Evolutionary conservation across 2,113 vertebrate species (phyloP), one percentile per base, ranked within the genome.

Genomic region (Malurus alboscapulatus): DNA sequence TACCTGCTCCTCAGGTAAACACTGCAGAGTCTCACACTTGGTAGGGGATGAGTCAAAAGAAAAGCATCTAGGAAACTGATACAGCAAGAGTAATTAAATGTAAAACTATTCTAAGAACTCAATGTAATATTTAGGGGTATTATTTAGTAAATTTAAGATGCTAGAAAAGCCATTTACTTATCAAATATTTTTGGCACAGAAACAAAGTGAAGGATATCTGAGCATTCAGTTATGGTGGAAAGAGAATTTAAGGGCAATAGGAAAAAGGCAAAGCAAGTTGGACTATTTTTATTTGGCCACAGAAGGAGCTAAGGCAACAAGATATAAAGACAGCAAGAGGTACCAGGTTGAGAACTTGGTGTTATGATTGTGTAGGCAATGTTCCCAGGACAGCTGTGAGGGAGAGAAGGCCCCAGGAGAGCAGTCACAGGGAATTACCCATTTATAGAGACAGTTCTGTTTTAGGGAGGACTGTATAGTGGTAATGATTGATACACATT

Each of bases 1-100:
- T 75, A 94, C 84, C 86, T 79, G 66, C 38, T 92, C 11, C 75
- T 86, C 87, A 95, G 90, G 92, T 91, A 92, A 92, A 94, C 48
- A 87, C 26, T 74, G 27, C 22, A 38, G 17, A 69, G 10, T 51
- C 30, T 88, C 25, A 29, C 12, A 14, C 7, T 77, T 8, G 19
- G 45, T 57, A 76, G 13, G 17, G 27, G 18, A 62, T 72, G 50
- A 87, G 75, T 92, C 69, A 94, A 73, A 95, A 12, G 66, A 88
- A 84, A 96, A 87, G 8, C 5, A 92, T 38, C 21, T 54, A 73
- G 34, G n/a, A 67, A 84, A 94, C 65, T 67, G 22, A 74, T 66
- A 57, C 20, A 78, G 22, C 12, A 74, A 77, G 44, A 48, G 24
- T 42, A 67, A 79, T 36, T 84, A 73, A 68, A 72, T 54, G 18